A percentile compares a stretch with the other conserved stretches of the same genome.
Evolutionary conservation across 2,113 vertebrate species (phyloP).

Genomic region (Barbus barbus): DNA sequence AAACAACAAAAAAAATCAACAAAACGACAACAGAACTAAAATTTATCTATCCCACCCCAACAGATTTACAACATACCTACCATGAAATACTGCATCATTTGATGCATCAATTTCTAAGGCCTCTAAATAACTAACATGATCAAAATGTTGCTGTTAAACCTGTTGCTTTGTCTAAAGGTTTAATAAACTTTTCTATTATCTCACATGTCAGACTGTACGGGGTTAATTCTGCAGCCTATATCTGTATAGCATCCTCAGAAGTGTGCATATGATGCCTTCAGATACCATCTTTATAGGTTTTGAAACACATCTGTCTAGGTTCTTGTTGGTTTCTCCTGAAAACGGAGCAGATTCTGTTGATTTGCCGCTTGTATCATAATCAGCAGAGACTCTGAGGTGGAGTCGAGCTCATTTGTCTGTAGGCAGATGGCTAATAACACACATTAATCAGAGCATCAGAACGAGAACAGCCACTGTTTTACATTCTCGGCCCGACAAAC

Average conservation of each 20-base stretch:
- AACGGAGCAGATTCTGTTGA: neutral
- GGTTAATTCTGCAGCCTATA: neutral
- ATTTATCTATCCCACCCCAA: too few relatives aligned
- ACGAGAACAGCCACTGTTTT: neutral
- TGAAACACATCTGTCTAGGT: neutral
- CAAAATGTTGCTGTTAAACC: too few relatives aligned
- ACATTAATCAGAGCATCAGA: conserved; percentile 33
- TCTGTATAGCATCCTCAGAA: neutral
- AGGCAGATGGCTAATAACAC: conserved; percentile 23
- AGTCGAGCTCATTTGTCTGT: conserved; percentile 22
- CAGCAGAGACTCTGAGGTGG: conserved; percentile 27
- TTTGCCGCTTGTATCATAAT: conserved; percentile 25
- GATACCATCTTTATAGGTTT: neutral
- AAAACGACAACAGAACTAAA: neutral
- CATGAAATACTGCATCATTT: too few relatives aligned
- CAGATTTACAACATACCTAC: too few relatives aligned
- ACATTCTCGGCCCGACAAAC: neutral
- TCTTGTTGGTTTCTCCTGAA: neutral
- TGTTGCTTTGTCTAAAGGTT: neutral
- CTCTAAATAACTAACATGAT: too few relatives aligned
- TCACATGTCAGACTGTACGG: too few relatives aligned
- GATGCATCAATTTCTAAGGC: too few relatives aligned
- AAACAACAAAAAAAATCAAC: neutral
- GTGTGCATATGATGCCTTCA: neutral
- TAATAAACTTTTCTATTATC: too few relatives aligned